phyloP scores from a whole-genome alignment of 2,888 invertebrate species.

The Autographa pulchrina region DNA sequence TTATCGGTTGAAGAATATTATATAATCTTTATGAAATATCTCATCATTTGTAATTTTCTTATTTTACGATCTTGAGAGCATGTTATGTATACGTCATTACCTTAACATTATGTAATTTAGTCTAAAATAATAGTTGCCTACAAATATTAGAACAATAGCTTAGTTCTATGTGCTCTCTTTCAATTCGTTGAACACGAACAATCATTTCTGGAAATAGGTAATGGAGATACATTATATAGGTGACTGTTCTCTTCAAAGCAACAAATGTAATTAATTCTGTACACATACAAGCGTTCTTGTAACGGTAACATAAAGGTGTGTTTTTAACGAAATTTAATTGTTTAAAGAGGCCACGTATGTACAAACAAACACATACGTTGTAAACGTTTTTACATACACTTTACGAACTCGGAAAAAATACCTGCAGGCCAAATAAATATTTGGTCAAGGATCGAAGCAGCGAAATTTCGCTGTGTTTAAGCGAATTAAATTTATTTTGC shows the following conservation, averaged over 20 bases:
- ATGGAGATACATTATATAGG: not conserved
- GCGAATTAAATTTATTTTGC: not conserved
- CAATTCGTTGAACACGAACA: conserved; percentile 3
- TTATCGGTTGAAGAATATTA: conserved; percentile 1
- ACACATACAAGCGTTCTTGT: not conserved
- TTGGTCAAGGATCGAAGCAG: not conserved
- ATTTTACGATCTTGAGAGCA: not conserved
- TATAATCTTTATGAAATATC: not conserved
- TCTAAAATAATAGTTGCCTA: not conserved
- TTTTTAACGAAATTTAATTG: conserved; percentile 6
- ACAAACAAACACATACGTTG: not conserved
- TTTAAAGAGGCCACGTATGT: not conserved
- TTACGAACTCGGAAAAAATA: conserved; percentile 1
- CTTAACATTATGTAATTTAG: too few relatives aligned
- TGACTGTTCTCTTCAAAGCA: not conserved
- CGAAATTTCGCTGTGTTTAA: not conserved
- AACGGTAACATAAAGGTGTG: conserved; percentile 2
- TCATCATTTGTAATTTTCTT: not conserved
- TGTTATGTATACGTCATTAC: not conserved
- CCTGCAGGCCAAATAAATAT: conserved; percentile 4
- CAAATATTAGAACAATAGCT: not conserved
- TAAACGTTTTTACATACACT: conserved; percentile 3
- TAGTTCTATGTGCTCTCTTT: not conserved
- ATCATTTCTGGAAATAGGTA: not conserved
- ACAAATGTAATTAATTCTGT: not conserved